These are phyloP conservation scores for Brenthis hecate DNA, from an alignment of 2,888 invertebrate species.

Conservation along the genomic window DNA sequence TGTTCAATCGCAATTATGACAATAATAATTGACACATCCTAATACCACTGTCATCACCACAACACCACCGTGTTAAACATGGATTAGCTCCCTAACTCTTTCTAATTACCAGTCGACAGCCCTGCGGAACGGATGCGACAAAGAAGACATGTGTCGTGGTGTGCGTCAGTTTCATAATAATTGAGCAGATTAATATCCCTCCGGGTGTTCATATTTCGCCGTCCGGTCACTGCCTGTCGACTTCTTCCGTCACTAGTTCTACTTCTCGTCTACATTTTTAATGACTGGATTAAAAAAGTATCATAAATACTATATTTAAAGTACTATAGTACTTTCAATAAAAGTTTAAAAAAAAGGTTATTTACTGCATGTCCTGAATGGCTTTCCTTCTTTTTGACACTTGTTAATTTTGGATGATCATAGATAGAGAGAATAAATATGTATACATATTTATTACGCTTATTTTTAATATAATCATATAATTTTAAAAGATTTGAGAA, in stretches of 20 bases:
- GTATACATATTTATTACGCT: too few relatives aligned
- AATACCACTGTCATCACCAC: conserved; percentile 2
- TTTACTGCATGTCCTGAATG: too few relatives aligned
- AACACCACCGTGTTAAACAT: not conserved
- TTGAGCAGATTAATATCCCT: conserved; percentile 75
- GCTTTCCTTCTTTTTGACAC: too few relatives aligned
- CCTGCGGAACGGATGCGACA: conserved; percentile 71
- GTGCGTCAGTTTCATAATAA: conserved; percentile 76
- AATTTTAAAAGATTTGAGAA: too few relatives aligned
- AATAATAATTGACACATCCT: not conserved
- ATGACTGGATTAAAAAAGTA: not conserved
- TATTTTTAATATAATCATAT: too few relatives aligned
- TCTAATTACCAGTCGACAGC: conserved; percentile 54
- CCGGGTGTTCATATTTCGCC: conserved; percentile 75
- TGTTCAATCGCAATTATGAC: not conserved
- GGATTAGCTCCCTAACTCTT: conserved; percentile 22
- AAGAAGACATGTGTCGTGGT: conserved; percentile 64
- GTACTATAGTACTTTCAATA: too few relatives aligned
- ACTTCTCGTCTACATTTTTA: conserved; percentile 9
- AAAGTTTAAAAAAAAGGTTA: too few relatives aligned
- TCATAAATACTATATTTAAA: not conserved
- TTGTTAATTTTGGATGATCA: too few relatives aligned
- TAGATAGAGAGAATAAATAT: too few relatives aligned
- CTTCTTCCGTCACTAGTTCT: conserved; percentile 37
- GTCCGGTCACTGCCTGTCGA: conserved; percentile 53